Conservation (phyloP, 1,140 invertebrate species). For the Wasmannia auropunctata region DNA sequence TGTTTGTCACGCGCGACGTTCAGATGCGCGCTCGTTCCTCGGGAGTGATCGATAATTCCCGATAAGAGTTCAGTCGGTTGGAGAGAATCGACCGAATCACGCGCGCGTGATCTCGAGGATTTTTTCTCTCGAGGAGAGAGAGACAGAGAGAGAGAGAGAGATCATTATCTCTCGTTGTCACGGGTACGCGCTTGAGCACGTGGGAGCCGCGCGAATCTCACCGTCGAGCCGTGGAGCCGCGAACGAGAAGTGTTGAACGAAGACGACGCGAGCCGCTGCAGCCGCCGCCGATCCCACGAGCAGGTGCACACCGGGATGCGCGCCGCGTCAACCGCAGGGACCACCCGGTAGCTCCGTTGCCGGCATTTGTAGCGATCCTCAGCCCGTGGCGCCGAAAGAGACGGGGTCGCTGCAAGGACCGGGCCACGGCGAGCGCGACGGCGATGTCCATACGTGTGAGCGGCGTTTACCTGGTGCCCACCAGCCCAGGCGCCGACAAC, state of each 20-base stretch:
- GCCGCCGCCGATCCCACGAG: slow-evolving; percentile 59
- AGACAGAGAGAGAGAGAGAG: no score
- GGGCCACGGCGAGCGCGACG: slow-evolving; percentile 73
- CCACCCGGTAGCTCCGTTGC: slow-evolving; percentile 70
- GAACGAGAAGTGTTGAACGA: slow-evolving; percentile 63
- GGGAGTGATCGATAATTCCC: background rate
- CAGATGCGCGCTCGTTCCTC: background rate
- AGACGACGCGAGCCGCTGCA: slow-evolving; percentile 68
- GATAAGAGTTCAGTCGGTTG: background rate
- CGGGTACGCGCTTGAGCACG: slow-evolving; percentile 20
- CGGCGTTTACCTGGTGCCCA: slow-evolving; percentile 82
- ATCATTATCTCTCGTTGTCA: background rate
- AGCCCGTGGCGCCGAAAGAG: slow-evolving; percentile 69
- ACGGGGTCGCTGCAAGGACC: slow-evolving; percentile 64
- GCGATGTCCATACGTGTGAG: slow-evolving; percentile 84
- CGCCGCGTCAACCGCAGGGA: slow-evolving; percentile 34
- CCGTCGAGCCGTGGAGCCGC: slow-evolving; percentile 71
- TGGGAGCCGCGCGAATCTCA: slow-evolving; percentile 45
- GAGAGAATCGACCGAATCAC: background rate
- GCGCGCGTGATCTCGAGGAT: background rate
- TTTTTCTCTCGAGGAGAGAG: no score
- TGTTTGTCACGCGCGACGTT: background rate
- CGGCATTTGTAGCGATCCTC: slow-evolving; percentile 72
- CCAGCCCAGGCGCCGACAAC: slow-evolving; percentile 69
- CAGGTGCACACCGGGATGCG: slow-evolving; percentile 65